Evolutionary conservation across 2,113 vertebrate species (phyloP).

Genomic region (Ammodytes marinus): DNA sequence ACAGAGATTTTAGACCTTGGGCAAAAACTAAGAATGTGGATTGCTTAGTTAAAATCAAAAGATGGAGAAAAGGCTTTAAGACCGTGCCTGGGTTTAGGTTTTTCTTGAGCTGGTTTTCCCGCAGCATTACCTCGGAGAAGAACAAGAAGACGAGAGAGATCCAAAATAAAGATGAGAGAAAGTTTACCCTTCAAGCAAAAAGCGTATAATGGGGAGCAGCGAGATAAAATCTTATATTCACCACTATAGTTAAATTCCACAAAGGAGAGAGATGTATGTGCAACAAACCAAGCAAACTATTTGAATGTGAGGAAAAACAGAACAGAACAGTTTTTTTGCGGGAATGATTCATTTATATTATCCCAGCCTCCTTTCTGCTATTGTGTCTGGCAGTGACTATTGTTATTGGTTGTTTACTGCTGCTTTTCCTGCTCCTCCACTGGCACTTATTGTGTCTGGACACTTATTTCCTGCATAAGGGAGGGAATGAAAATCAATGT

Average conservation of each 20-base stretch:
- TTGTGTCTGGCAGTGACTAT: conserved; percentile 1
- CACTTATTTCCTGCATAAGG: background rate
- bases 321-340: background rate
- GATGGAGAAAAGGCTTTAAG: conserved; percentile 7
- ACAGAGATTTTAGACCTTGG: conserved; percentile 47
- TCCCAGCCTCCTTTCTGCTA: background rate
- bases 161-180: conserved; percentile 26
- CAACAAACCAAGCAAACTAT: conserved; percentile 6
- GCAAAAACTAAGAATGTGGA: conserved; percentile 50
- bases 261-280: background rate
- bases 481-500: conserved; percentile 32
- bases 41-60: conserved; percentile 48
- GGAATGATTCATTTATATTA: background rate
- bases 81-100: background rate
- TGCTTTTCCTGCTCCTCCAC: conserved; percentile 23
- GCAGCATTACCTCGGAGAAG: conserved; percentile 49
- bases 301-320: background rate
- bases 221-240: conserved; percentile 30
- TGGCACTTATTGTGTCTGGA: conserved; percentile 19
- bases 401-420: conserved; percentile 24
- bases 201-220: conserved; percentile 20
- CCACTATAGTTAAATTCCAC: conserved; percentile 20
- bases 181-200: conserved; percentile 22
- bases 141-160: conserved; percentile 35
- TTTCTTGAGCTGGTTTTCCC: conserved; percentile 30